These are phyloP conservation scores for Scaptomyza pallida DNA, from an alignment of 1,140 invertebrate genomes.

Conservation along the genomic window DNA sequence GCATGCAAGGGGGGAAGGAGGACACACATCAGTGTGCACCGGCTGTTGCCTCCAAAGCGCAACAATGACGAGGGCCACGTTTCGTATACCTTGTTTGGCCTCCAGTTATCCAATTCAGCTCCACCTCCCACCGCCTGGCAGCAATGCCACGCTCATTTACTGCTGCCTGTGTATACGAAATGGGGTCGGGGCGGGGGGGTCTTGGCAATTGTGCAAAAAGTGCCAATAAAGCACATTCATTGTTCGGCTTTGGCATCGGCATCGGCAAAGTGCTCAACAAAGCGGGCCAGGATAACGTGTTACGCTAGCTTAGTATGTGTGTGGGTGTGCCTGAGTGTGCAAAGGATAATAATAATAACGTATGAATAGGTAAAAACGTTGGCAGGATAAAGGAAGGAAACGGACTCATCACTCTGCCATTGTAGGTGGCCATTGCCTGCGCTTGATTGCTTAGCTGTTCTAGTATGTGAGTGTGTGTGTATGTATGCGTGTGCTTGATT, in stretches of 20 bases:
- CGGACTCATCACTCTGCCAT: slow-evolving; percentile 57
- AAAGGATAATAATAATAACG: slow-evolving; percentile 82
- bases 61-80: slow-evolving; percentile 59
- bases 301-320: slow-evolving; percentile 63
- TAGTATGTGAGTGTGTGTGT: slow-evolving; percentile 45
- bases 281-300: slow-evolving; percentile 71
- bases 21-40: slow-evolving; percentile 58
- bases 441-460: slow-evolving; percentile 77
- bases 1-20: slow-evolving; percentile 18
- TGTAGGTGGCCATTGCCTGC: slow-evolving; percentile 70
- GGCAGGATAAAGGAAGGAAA: neutral
- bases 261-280: slow-evolving; percentile 76
- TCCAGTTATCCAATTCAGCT: slow-evolving; percentile 32
- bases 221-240: slow-evolving; percentile 82
- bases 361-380: slow-evolving; percentile 79
- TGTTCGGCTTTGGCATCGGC: slow-evolving; percentile 65
- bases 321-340: slow-evolving; percentile 65
- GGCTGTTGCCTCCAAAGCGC: slow-evolving; percentile 71
- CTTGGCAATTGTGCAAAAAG: slow-evolving; percentile 77
- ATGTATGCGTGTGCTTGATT: slow-evolving; percentile 64
- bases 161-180: slow-evolving; percentile 27
- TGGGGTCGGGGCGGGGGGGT: neutral
- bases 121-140: slow-evolving; percentile 1
- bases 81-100: slow-evolving; percentile 64
- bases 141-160: slow-evolving; percentile 73